Evolutionary conservation across 1,140 invertebrate genomes (phyloP).

Genomic region (Euwallacea fornicatus): DNA sequence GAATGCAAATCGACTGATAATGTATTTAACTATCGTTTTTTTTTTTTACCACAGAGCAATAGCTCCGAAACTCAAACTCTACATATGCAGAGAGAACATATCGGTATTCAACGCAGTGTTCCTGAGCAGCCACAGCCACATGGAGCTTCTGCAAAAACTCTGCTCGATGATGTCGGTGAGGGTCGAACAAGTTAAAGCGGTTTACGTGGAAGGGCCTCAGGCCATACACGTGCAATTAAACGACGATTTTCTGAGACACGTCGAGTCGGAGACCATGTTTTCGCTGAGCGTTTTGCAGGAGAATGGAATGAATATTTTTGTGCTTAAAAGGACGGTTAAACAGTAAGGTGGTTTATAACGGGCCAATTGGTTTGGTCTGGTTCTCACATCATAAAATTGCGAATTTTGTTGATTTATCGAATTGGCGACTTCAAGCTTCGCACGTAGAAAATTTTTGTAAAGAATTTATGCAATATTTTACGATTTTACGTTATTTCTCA

Average conservation of each 20-base stretch:
- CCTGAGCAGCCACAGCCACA: conserved; percentile 66
- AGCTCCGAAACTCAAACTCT: conserved; percentile 76
- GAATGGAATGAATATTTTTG: conserved; percentile 47
- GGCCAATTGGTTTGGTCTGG: no score
- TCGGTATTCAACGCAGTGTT: conserved; percentile 80
- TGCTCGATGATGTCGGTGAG: conserved; percentile 61
- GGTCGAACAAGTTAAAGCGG: conserved; percentile 59
- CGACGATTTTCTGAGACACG: conserved; percentile 70
- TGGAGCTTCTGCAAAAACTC: conserved; percentile 70
- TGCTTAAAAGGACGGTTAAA: conserved; percentile 41
- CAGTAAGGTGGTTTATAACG: neutral
- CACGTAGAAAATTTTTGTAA: no score
- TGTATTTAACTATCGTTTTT: neutral
- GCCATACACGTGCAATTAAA: conserved; percentile 75
- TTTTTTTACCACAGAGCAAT: conserved; percentile 60
- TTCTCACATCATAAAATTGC: no score
- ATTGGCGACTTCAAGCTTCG: no score
- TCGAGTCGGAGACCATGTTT: conserved; percentile 68
- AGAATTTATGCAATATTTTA: no score
- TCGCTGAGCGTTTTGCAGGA: conserved; percentile 60
- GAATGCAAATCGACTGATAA: no score
- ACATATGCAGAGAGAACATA: conserved; percentile 70
- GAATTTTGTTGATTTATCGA: no score
- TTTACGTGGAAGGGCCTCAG: conserved; percentile 73
- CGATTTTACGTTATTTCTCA: no score